Percentiles rank a stretch among this genome's conserved stretches.
Conservation (phyloP, 2,888 invertebrate species). For the Gymnosoma rotundatum region DNA sequence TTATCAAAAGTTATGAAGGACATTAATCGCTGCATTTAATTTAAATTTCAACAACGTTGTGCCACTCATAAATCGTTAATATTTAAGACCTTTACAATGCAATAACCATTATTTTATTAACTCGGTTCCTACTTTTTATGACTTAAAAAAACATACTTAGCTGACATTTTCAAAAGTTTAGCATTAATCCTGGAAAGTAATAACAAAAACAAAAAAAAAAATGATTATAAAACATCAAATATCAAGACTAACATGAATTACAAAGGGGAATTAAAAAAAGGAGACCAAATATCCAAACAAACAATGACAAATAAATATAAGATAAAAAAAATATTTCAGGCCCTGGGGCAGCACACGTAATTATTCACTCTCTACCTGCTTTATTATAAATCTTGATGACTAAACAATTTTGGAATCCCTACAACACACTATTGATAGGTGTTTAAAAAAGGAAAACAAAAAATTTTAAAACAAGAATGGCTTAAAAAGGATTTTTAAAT, state of each 20-base stretch:
- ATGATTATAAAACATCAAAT: constrained; percentile 58
- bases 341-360: constrained; percentile 11
- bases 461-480: constrained; percentile 27
- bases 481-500: constrained; percentile 60
- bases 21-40: too few relatives aligned
- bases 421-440: constrained; percentile 1
- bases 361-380: constrained; percentile 39
- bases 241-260: constrained; percentile 47
- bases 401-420: constrained; percentile 19
- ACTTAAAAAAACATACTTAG: neutral
- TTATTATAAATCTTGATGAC: constrained; percentile 10
- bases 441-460: constrained; percentile 3
- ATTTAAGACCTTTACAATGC: neutral
- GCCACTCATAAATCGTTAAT: neutral
- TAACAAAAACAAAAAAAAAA: constrained; percentile 64
- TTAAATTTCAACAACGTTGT: too few relatives aligned
- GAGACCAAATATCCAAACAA: neutral
- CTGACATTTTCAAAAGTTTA: neutral
- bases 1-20: too few relatives aligned
- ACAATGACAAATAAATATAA: neutral
- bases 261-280: constrained; percentile 36
- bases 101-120: constrained; percentile 29
- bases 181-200: constrained; percentile 38
- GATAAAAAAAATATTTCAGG: constrained; percentile 11
- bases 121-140: neutral